A percentile compares a stretch with the other conserved stretches of the same genome.
Conservation (phyloP, 2,888 invertebrate species). For the Callimorpha dominula region DNA sequence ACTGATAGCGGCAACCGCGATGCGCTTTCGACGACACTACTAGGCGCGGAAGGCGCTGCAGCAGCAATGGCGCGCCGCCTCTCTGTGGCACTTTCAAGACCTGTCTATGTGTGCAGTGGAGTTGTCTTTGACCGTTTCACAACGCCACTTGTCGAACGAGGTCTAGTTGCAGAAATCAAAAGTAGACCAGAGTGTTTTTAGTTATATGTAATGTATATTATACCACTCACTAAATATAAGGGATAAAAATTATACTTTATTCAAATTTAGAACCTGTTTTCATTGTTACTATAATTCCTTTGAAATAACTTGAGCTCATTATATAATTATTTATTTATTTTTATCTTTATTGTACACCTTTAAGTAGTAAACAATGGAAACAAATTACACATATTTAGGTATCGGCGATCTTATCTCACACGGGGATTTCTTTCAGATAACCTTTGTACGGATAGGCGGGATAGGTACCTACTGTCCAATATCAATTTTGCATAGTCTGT, state of each 20-base stretch:
- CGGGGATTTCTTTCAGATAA: too few relatives aligned
- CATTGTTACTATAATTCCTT: too few relatives aligned
- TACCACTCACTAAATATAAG: background rate
- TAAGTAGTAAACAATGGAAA: too few relatives aligned
- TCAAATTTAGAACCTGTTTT: too few relatives aligned
- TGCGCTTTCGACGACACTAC: slow-evolving; percentile 51
- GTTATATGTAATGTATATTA: background rate
- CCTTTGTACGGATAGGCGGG: too few relatives aligned
- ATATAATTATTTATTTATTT: too few relatives aligned
- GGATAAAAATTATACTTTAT: background rate
- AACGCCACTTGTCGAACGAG: slow-evolving; percentile 61
- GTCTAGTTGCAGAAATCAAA: slow-evolving; percentile 62
- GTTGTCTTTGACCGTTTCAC: slow-evolving; percentile 64
- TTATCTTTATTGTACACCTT: too few relatives aligned
- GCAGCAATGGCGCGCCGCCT: slow-evolving; percentile 63
- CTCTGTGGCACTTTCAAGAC: slow-evolving; percentile 55
- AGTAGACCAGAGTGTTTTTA: slow-evolving; percentile 61
- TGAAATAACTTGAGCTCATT: too few relatives aligned
- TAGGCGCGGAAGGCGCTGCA: slow-evolving; percentile 39
- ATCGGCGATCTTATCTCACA: too few relatives aligned
- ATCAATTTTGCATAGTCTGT: too few relatives aligned
- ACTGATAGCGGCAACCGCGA: slow-evolving; percentile 24
- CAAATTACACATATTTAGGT: too few relatives aligned
- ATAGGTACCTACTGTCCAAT: too few relatives aligned
- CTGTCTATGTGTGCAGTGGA: slow-evolving; percentile 63